Evolutionary conservation across 1,140 invertebrate species (phyloP), one percentile per base, ranked within the genome.

Genomic region (Paraescarpia echinospica): DNA sequence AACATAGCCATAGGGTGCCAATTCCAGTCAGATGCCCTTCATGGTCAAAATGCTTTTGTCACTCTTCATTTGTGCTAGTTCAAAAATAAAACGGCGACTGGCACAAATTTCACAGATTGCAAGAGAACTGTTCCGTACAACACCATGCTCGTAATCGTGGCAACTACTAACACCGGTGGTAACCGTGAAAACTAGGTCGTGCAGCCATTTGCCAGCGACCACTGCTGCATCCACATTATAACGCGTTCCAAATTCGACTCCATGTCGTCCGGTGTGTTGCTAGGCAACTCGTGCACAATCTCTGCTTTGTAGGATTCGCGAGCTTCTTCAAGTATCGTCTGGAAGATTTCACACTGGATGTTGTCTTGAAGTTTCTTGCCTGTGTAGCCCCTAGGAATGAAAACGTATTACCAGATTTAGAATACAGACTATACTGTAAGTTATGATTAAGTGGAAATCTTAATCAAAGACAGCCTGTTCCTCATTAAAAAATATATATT

Each of bases 301-400:
- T 98, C 97, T 90, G 97, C 93, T 93, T 97, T 97, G 95, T 99
- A 99, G 1, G 98, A 97, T 89, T 97, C 97, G 93, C 97, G 97
- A 0, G 99, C 99, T 96, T 99, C 99, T 94, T 99, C 99, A 77
- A 99, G 95, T 93, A 99, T 97, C 0, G 97, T 98, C 95, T 99
- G 98, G 96, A 99, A 99, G 95, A 99, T 99, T 97, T 99, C 99
- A 96, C 99, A 99, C 94, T 99, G 97, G 35, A 99, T 97, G 95
- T 99, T 99, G 93, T 99, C 98, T 95, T 98, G 97, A 31, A 99
- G 95, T 96, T 99, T 99, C 95, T 98, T 98, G 0, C 98, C 98
- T 91, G 96, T 96, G 95, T 99, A 99, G 6, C 98, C 98, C 95
- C 98, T 98, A 95, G 94, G 97, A 96, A 90, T 96, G 93, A 94